Evolutionary conservation across 2,888 invertebrate genomes (phyloP).

Genomic region (Gortyna flavago): DNA sequence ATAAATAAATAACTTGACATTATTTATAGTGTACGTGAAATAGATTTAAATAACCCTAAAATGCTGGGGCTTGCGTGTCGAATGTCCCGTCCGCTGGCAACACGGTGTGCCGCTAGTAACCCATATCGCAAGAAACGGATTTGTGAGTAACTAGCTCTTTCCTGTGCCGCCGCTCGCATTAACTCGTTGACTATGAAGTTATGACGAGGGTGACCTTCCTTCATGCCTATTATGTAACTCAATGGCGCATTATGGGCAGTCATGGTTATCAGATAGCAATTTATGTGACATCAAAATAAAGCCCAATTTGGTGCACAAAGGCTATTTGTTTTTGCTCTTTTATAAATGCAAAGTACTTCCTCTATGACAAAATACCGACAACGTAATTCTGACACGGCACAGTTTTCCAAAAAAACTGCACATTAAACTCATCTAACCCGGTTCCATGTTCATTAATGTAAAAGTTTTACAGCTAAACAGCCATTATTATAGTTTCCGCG

Average conservation of each 20-base stretch:
- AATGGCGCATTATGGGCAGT: slow-evolving; percentile 26
- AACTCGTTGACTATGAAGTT: slow-evolving; percentile 42
- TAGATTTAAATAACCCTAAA: slow-evolving; percentile 45
- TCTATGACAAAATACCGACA: slow-evolving; percentile 27
- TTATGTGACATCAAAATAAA: slow-evolving; percentile 37
- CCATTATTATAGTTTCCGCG: slow-evolving; percentile 74
- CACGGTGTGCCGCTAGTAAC: slow-evolving; percentile 61
- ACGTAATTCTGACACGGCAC: slow-evolving; percentile 21
- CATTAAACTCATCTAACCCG: slow-evolving; percentile 51
- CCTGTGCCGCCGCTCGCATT: slow-evolving; percentile 58
- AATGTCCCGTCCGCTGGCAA: slow-evolving; percentile 35
- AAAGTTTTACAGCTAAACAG: slow-evolving; percentile 65
- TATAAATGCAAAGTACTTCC: slow-evolving; percentile 25
- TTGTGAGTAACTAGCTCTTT: slow-evolving; percentile 62
- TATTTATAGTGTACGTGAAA: slow-evolving; percentile 33
- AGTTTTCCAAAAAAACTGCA: slow-evolving; percentile 48
- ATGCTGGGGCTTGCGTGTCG: slow-evolving; percentile 49
- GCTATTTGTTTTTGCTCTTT: background rate
- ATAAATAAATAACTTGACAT: slow-evolving; percentile 45
- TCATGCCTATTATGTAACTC: slow-evolving; percentile 46
- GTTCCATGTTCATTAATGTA: slow-evolving; percentile 59
- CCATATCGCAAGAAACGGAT: slow-evolving; percentile 65
- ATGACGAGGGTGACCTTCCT: slow-evolving; percentile 57
- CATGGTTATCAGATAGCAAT: slow-evolving; percentile 56
- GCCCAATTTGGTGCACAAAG: slow-evolving; percentile 6